Evolutionary conservation across 2,113 vertebrate species (phyloP), one percentile per base, ranked within the genome.

Genomic region (Colossoma macropomum): DNA sequence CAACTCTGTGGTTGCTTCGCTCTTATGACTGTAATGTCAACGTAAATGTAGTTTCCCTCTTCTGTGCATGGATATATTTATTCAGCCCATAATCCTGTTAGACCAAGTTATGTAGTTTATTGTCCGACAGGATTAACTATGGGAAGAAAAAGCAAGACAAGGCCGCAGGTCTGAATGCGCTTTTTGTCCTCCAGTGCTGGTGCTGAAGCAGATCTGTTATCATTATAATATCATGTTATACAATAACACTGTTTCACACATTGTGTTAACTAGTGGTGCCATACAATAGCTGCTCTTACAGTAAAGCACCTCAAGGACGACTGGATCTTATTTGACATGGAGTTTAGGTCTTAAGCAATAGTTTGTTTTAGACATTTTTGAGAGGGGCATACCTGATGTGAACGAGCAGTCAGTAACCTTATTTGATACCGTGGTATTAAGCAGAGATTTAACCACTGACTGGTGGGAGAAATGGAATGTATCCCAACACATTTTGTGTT

Each of bases 31-130:
- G 82, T 75, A 52, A 81, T 83, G 83, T 88, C 87, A 77, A 81
- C 69, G 69, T 75, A n/a, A n/a, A n/a, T 74, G 79, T 86, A 89
- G 54, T 38, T 45, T 70, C 78, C 72, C 25, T 68, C 59, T 79
- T 83, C 60, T 79, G 28, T 50, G 48, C 70, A 56, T 12, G 71
- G 87, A 85, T 83, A 85, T 89, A 88, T 91, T 93, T 92, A 89
- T 88, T 73, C 77, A 87, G 79, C 62, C 81, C 77, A 54, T 91
- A 90, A 91, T 89, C 85, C 81, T 81, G 83, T 91, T 87, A 89
- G 80, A 87, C 32, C 21, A 83, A 88, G 89, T 92, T 88, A 84
- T 89, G 85, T 86, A 10, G 82, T 93, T 93, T 92, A 92, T 93
- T 93, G 91, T 92, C 83, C 32, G 65, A 90, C 71, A 84, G 90